Evolutionary conservation across 2,888 invertebrate genomes (phyloP), one percentile per base, ranked within the genome.

Genomic region (Ypsolopha scabrella): DNA sequence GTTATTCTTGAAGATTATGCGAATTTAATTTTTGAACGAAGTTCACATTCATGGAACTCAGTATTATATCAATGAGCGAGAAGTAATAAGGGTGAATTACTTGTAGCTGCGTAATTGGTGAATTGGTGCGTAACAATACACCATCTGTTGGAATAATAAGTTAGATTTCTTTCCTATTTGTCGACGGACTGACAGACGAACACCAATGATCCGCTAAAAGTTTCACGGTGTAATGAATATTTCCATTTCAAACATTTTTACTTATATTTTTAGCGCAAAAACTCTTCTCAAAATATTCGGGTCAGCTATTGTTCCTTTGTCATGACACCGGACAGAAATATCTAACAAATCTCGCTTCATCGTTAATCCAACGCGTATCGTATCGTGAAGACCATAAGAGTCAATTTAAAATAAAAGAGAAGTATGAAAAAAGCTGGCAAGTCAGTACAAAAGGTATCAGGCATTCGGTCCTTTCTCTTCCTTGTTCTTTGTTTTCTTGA

Each of bases 401-500:
- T 24, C 13, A 33, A 37, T 37, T 47, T 47, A 14, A 13, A 33
- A 37, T 36, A 11, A 47, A 10, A 11, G 8, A 10, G 14, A 8
- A 14, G 10, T 6, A 34, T 45, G 7, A 14, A 13, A 47, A 47
- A 47, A 53, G 38, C 57, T 70, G 66, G 69, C 56, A 54, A 55
- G 51, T 54, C 55, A 59, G 53, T 56, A 76, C 70, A 75, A 77
- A 73, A 77, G 72, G 68, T 66, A 67, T 67, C 68, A 67, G 70
- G 66, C 63, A 67, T 64, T 64, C 65, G 63, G 63, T 63, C 58
- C 64, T 64, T 66, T 64, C 64, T 59, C 59, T 33, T 9, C 61
- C 64, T 64, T 65, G 67, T 68, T 68, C 70, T 68, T 66, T 61
- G 64, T 73, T 67, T 50, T 70, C 67, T 60, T 63, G 61, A 57